Evolutionary conservation across 2,888 invertebrate species (phyloP).

Genomic region (Cheilosia urbana): DNA sequence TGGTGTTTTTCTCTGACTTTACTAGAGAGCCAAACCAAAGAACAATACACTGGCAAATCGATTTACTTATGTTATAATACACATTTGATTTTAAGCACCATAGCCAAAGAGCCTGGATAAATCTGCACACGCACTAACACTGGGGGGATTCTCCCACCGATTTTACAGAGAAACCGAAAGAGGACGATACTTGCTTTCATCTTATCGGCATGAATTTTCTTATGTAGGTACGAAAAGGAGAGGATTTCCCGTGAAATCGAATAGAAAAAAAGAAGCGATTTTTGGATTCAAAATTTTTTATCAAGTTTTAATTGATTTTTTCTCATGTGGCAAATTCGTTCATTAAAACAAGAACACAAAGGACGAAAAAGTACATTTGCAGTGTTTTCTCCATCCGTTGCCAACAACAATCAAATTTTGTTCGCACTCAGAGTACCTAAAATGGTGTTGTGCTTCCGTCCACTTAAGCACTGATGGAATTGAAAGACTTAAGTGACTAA

Average conservation of each 20-base stretch:
- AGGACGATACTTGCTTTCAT: slow-evolving; percentile 45
- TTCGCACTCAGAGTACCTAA: slow-evolving; percentile 55
- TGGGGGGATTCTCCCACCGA: slow-evolving; percentile 35
- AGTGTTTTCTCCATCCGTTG: slow-evolving; percentile 58
- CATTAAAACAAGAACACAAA: slow-evolving; percentile 37
- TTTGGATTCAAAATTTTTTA: slow-evolving; percentile 6
- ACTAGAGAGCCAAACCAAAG: slow-evolving; percentile 54
- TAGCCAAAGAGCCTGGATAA: slow-evolving; percentile 20
- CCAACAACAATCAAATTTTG: slow-evolving; percentile 59
- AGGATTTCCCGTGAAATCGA: background rate
- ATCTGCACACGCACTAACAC: slow-evolving; percentile 61
- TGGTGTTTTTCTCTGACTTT: slow-evolving; percentile 56
- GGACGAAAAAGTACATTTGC: slow-evolving; percentile 39
- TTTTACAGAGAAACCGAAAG: slow-evolving; percentile 50
- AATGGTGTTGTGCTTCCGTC: slow-evolving; percentile 65
- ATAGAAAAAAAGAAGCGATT: background rate
- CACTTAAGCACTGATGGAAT: slow-evolving; percentile 50
- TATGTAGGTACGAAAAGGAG: slow-evolving; percentile 1
- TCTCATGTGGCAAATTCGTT: background rate
- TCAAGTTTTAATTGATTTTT: slow-evolving; percentile 20
- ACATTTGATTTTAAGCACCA: slow-evolving; percentile 70
- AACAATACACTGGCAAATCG: slow-evolving; percentile 71
- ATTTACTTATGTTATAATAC: slow-evolving; percentile 70
- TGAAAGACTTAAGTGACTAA: slow-evolving; percentile 68
- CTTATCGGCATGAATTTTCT: slow-evolving; percentile 33